Evolutionary conservation across 2,888 invertebrate genomes (phyloP).

Genomic region (Tupiocoris notatus): DNA sequence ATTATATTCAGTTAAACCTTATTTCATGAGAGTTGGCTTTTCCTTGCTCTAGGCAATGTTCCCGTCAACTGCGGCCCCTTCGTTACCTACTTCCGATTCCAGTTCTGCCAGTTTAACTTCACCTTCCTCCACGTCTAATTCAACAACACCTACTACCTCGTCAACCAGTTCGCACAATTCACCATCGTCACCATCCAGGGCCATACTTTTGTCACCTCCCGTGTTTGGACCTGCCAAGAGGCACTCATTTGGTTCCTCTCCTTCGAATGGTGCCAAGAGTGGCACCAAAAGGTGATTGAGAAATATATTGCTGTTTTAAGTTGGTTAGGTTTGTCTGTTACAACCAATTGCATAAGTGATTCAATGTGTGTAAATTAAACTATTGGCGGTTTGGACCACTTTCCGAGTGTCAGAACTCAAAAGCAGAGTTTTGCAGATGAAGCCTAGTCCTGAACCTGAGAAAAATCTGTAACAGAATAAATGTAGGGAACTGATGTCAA

Average conservation of each 20-base stretch:
- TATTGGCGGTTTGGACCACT: too few species aligned
- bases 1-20: background rate
- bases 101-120: constrained; percentile 46
- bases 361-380: too few species aligned
- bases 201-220: constrained; percentile 24
- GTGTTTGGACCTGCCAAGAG: constrained; percentile 28
- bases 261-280: constrained; percentile 21
- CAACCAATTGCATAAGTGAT: too few species aligned
- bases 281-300: constrained; percentile 38
- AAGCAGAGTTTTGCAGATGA: too few species aligned
- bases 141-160: constrained; percentile 66
- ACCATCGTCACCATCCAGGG: constrained; percentile 55
- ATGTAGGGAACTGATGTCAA: too few species aligned
- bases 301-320: too few species aligned
- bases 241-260: constrained; percentile 40
- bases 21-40: background rate
- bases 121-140: constrained; percentile 51
- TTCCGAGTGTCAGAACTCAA: too few species aligned
- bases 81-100: constrained; percentile 36
- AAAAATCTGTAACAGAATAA: too few species aligned
- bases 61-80: constrained; percentile 6
- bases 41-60: background rate
- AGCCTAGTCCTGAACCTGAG: too few species aligned
- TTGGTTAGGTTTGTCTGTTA: too few species aligned
- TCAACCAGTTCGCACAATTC: constrained; percentile 72